These are phyloP conservation scores for Augiades crinisus DNA, from an alignment of 2,888 invertebrate species.

Conservation along the genomic window DNA sequence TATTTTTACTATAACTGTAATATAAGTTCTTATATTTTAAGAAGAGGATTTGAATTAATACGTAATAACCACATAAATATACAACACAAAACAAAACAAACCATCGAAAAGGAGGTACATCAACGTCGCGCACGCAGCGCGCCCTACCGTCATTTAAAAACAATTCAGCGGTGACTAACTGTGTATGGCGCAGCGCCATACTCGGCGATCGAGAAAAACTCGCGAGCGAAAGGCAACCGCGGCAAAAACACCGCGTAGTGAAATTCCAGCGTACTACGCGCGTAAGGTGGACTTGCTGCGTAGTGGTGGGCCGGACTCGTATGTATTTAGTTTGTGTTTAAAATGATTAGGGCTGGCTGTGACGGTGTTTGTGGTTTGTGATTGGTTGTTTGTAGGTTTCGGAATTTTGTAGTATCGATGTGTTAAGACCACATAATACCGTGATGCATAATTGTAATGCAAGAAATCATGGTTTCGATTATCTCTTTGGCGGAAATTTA, in stretches of 20 bases:
- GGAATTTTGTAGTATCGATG: too few species aligned
- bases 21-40: too few species aligned
- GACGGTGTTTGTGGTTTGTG: neutral
- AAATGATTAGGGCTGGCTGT: constrained; percentile 1
- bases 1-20: too few species aligned
- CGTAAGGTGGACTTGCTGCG: constrained; percentile 9
- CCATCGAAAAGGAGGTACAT: too few species aligned
- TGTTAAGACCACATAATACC: too few species aligned
- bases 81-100: too few species aligned
- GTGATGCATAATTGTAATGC: too few species aligned
- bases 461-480: too few species aligned
- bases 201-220: constrained; percentile 67
- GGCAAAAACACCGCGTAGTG: constrained; percentile 22
- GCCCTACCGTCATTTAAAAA: constrained; percentile 65
- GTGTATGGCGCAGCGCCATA: constrained; percentile 75
- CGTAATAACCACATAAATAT: too few species aligned
- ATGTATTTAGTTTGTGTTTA: neutral
- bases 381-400: too few species aligned
- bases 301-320: constrained; percentile 15
- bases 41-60: too few species aligned
- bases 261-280: constrained; percentile 24
- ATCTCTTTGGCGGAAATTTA: too few species aligned
- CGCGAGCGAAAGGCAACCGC: constrained; percentile 24
- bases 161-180: constrained; percentile 76
- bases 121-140: constrained; percentile 40